Conservation (phyloP, 2,113 vertebrate genomes). For the Symphodus melops region DNA sequence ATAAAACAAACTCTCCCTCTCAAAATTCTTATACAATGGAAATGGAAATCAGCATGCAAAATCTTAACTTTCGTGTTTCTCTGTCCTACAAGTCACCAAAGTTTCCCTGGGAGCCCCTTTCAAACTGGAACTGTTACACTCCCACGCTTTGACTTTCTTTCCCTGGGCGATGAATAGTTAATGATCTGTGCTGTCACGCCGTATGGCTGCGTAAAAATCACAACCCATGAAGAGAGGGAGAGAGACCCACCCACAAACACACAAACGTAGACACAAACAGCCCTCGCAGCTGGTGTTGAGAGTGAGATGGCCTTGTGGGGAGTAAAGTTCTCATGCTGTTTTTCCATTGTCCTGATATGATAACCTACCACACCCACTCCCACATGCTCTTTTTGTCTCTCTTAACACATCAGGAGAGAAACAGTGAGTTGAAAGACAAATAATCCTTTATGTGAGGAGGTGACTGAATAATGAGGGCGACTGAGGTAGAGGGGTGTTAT, state of each 20-base stretch:
- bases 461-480: slow-evolving; percentile 33
- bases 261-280: slow-evolving; percentile 58
- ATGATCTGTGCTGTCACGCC: slow-evolving; percentile 77
- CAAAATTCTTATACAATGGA: neutral
- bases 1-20: neutral
- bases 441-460: slow-evolving; percentile 30
- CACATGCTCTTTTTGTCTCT: slow-evolving; percentile 19
- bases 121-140: slow-evolving; percentile 63
- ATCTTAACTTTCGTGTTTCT: slow-evolving; percentile 35
- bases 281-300: slow-evolving; percentile 72
- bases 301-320: slow-evolving; percentile 74
- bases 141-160: slow-evolving; percentile 69
- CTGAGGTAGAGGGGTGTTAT: slow-evolving; percentile 23
- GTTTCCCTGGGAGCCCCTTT: slow-evolving; percentile 43
- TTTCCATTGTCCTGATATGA: slow-evolving; percentile 75
- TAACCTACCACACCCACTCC: slow-evolving; percentile 57
- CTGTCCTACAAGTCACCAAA: slow-evolving; percentile 39
- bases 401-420: slow-evolving; percentile 2
- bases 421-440: slow-evolving; percentile 30
- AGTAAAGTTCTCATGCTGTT: slow-evolving; percentile 75
- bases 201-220: slow-evolving; percentile 75
- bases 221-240: slow-evolving; percentile 62
- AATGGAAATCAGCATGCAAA: neutral
- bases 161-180: slow-evolving; percentile 77
- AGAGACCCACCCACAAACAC: slow-evolving; percentile 41